Evolutionary conservation across 2,113 vertebrate species (phyloP), one percentile per base, ranked within the genome.

Genomic region (Oryzias melastigma): DNA sequence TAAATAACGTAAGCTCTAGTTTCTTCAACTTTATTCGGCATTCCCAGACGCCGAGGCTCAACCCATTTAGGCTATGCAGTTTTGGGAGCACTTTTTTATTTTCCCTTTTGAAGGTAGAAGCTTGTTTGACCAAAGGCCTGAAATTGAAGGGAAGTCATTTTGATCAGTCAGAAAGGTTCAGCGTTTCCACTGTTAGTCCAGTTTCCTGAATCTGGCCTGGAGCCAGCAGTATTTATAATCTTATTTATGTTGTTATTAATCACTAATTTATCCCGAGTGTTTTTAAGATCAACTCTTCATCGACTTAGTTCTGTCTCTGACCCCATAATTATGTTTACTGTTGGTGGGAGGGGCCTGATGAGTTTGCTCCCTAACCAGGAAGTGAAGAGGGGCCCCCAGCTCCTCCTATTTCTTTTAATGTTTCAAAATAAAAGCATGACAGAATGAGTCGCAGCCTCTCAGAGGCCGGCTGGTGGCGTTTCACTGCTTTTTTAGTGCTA

Each of bases 1-100:
- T 90, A 87, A 83, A 87, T 86, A 83, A 19, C 72, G 20, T 68
- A 68, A 51, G 68, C 7, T 42, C 40, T 75, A 68, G 72, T 78
- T 74, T 85, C 63, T 73, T 77, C 71, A 76, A 71, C 61, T 77
- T 22, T 62, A 12, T 62, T n/a, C 43, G 66, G 44, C 20, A n/a
- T 60, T 22, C 70, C 66, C 41, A 59, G 54, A 70, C 29, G 22
- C 18, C 57, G 59, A 52, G 27, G 50, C 64, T 74, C 54, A 40
- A 80, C 51, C 52, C 29, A 53, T 52, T 42, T 55, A 64, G 62
- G 51, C 67, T 66, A 63, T 78, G 80, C 68, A 79, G 69, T 14
- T 54, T 35, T 8, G 22, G 27, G 54, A 52, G 78, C 45, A 62
- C 74, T 82, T 79, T 68, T 48, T 49, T 3, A 55, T 68, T 51